These are phyloP conservation scores for Tridacna crocea DNA, from an alignment of 2,888 invertebrate species.

Conservation along the genomic window DNA sequence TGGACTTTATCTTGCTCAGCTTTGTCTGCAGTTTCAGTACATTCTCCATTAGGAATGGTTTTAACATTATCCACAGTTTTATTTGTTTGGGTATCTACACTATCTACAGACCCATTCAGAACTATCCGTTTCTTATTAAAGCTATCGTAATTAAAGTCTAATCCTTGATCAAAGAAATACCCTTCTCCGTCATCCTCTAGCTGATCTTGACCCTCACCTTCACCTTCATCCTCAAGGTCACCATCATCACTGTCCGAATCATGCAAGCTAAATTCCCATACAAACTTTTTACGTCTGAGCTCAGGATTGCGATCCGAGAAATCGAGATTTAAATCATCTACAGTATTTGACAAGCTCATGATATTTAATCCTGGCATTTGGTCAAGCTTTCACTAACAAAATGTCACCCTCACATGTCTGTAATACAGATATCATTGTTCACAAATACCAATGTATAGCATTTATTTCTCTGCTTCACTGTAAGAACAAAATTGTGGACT, in stretches of 20 bases:
- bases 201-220: slow-evolving; percentile 13
- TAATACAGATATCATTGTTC: too few species aligned
- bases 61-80: neutral
- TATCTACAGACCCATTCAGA: neutral
- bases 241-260: slow-evolving; percentile 23
- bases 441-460: too few species aligned
- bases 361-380: slow-evolving; percentile 36
- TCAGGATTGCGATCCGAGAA: slow-evolving; percentile 63
- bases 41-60: slow-evolving; percentile 28
- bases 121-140: slow-evolving; percentile 25
- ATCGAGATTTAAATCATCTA: slow-evolving; percentile 64
- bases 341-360: slow-evolving; percentile 29
- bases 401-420: neutral
- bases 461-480: too few species aligned
- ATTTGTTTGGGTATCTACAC: neutral
- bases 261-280: slow-evolving; percentile 42
- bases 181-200: slow-evolving; percentile 54
- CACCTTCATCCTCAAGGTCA: slow-evolving; percentile 35
- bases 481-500: too few species aligned
- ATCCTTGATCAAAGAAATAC: slow-evolving; percentile 56
- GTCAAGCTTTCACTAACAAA: slow-evolving; percentile 1
- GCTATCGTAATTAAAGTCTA: slow-evolving; percentile 49
- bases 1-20: neutral
- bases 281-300: slow-evolving; percentile 21
- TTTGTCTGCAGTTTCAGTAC: neutral